These are phyloP conservation scores for Callipepla squamata DNA, from an alignment of 2,113 vertebrate genomes.

Conservation along the genomic window DNA sequence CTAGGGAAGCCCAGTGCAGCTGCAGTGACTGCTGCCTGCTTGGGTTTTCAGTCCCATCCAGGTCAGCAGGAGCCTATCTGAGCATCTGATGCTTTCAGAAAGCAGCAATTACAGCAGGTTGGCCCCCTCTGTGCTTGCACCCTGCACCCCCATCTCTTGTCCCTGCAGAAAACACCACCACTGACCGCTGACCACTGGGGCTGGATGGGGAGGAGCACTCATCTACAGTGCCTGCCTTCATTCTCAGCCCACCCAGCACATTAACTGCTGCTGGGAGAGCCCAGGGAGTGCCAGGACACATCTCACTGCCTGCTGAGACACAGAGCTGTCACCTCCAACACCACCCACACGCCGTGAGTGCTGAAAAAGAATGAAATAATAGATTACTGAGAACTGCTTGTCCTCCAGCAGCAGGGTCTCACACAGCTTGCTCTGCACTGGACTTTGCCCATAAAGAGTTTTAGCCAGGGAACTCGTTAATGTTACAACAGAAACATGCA, in stretches of 20 bases:
- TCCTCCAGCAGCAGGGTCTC: neutral
- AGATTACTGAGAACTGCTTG: neutral
- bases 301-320: neutral
- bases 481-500: neutral
- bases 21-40: rapidly evolving
- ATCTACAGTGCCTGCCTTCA: neutral
- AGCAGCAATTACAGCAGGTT: neutral
- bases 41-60: neutral
- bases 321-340: neutral
- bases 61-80: neutral
- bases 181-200: neutral
- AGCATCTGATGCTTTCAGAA: neutral
- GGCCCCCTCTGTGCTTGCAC: neutral
- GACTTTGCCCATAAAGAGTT: neutral
- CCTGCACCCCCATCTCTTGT: rapidly evolving
- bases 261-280: neutral
- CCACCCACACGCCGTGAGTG: neutral
- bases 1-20: neutral
- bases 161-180: neutral
- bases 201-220: neutral
- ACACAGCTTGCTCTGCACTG: neutral
- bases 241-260: neutral
- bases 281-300: neutral
- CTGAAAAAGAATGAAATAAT: neutral
- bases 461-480: neutral